Percentiles rank a stretch among this genome's conserved stretches.
phyloP scores from a whole-genome alignment of 2,797 vertebrate genomes.

The Pseudotriccus pelzelni region DNA sequence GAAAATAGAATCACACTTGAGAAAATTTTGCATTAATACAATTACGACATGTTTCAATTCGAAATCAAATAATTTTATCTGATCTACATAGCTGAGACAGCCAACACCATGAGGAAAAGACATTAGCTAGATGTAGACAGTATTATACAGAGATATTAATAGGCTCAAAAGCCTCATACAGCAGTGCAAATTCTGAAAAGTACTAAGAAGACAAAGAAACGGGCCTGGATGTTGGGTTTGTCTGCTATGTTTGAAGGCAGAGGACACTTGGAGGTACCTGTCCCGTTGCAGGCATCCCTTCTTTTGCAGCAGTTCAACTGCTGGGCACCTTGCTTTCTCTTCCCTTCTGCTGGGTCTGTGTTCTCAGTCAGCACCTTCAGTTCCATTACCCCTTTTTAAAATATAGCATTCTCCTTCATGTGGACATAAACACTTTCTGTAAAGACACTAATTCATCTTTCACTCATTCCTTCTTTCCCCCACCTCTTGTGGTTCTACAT shows the following conservation, averaged over 20 bases:
- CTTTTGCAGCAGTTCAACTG: neutral
- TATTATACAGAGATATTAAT: neutral
- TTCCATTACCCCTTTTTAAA: neutral
- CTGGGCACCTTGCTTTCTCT: neutral
- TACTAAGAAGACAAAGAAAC: neutral
- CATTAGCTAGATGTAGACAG: neutral
- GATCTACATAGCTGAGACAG: neutral
- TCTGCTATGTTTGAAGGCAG: neutral
- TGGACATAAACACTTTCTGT: neutral
- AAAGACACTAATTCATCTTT: neutral
- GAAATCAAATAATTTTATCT: neutral
- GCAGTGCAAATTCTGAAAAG: neutral
- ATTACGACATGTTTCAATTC: neutral
- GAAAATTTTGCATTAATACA: neutral
- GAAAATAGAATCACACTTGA: neutral
- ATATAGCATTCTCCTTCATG: neutral
- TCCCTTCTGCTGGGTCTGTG: neutral
- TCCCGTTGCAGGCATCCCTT: neutral
- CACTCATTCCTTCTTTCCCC: neutral
- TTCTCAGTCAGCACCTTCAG: neutral
- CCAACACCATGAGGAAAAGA: neutral
- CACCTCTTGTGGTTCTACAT: rapidly evolving
- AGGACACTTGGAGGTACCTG: rapidly evolving
- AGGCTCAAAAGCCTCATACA: neutral
- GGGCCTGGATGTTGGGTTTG: neutral